A percentile compares a stretch with the other conserved stretches of the same genome.
phyloP scores from a whole-genome alignment of 1,140 invertebrate genomes.

The Parasteatoda tepidariorum region DNA sequence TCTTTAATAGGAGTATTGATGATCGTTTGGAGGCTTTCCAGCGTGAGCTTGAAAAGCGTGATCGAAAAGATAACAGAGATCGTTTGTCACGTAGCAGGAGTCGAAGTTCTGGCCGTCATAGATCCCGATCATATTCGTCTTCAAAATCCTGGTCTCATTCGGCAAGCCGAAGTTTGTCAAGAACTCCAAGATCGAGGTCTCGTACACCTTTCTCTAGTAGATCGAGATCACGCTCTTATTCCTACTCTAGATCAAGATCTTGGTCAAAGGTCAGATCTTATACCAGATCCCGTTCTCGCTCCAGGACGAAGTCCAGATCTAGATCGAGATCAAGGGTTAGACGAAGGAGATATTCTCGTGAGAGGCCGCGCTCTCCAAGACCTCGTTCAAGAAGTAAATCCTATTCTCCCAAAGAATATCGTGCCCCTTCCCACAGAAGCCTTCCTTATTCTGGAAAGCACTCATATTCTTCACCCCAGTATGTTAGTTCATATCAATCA shows the following conservation, averaged over 20 bases:
- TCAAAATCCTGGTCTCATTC: slow-evolving; percentile 61
- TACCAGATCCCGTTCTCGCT: slow-evolving; percentile 63
- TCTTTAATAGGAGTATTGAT: slow-evolving; percentile 75
- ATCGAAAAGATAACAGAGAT: not conserved
- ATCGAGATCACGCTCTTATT: slow-evolving; percentile 65
- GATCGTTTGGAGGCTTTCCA: slow-evolving; percentile 88
- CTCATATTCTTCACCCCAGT: slow-evolving; percentile 13
- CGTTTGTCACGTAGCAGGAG: slow-evolving; percentile 69
- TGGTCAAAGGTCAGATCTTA: slow-evolving; percentile 62
- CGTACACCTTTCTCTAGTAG: slow-evolving; percentile 30
- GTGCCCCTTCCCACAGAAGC: slow-evolving; percentile 3
- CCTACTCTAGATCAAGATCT: slow-evolving; percentile 65
- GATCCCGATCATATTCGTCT: slow-evolving; percentile 41
- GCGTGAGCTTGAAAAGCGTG: slow-evolving; percentile 74
- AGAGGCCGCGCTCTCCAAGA: slow-evolving; percentile 5
- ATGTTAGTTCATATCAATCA: slow-evolving; percentile 27
- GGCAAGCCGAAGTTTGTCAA: slow-evolving; percentile 64
- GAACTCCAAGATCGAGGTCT: slow-evolving; percentile 63
- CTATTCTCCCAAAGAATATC: slow-evolving; percentile 44
- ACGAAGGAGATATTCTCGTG: slow-evolving; percentile 24
- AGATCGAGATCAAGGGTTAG: slow-evolving; percentile 62
- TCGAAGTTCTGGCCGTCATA: slow-evolving; percentile 69
- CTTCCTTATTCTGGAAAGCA: slow-evolving; percentile 20
- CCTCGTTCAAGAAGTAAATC: slow-evolving; percentile 15
- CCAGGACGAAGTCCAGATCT: slow-evolving; percentile 60